Evolutionary conservation across 2,888 invertebrate genomes (phyloP).

Genomic region (Gasteruption jaculator): DNA sequence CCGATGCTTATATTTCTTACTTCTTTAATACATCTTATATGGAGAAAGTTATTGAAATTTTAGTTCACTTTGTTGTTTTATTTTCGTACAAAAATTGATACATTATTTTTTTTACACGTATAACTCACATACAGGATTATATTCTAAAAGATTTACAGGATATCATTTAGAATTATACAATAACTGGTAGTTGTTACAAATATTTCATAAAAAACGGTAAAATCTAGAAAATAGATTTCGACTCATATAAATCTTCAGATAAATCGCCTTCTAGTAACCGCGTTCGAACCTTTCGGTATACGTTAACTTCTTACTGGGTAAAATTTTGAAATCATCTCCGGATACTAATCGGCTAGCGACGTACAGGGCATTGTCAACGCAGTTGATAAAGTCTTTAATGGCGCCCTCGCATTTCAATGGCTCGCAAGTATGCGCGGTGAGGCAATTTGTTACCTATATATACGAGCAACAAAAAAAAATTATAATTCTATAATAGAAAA

Average conservation of each 20-base stretch:
- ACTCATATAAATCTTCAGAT: not conserved
- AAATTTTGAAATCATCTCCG: too few species aligned
- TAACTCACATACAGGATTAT: too few species aligned
- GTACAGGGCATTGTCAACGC: slow-evolving; percentile 31
- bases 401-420: slow-evolving; percentile 25
- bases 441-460: slow-evolving; percentile 30
- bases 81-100: too few species aligned
- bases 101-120: too few species aligned
- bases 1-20: slow-evolving; percentile 31
- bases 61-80: not conserved
- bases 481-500: not conserved
- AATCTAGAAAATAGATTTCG: not conserved
- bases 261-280: slow-evolving; percentile 12
- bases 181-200: too few species aligned
- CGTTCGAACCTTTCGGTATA: slow-evolving; percentile 28
- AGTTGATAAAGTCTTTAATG: slow-evolving; percentile 27
- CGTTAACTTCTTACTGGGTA: slow-evolving; percentile 23
- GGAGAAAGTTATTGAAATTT: not conserved
- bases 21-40: not conserved
- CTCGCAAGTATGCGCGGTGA: slow-evolving; percentile 20
- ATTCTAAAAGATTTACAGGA: too few species aligned
- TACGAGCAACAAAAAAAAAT: not conserved
- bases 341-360: slow-evolving; percentile 18
- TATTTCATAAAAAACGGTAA: too few species aligned
- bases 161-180: too few species aligned